phyloP scores from a whole-genome alignment of 1,140 invertebrate species.

The Lasioglossum baleicum region DNA sequence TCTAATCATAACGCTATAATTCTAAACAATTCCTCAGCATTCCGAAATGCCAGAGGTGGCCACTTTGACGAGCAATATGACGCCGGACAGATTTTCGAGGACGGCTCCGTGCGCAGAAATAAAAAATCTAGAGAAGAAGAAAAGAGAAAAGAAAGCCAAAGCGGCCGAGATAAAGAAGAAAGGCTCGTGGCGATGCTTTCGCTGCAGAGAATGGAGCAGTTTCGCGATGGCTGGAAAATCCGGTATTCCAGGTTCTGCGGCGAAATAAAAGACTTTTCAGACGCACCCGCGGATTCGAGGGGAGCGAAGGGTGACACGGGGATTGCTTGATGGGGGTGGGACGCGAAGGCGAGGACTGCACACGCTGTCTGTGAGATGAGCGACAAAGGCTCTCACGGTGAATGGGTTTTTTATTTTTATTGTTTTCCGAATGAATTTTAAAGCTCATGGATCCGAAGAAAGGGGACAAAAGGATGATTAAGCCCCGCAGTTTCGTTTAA shows the following conservation, averaged over 20 bases:
- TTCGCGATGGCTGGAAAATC: conserved; percentile 4
- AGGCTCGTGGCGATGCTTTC: not conserved
- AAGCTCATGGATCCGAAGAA: too few relatives aligned
- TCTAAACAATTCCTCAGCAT: too few relatives aligned
- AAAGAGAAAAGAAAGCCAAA: not conserved
- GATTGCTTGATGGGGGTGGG: not conserved
- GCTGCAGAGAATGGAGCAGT: not conserved
- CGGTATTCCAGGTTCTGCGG: not conserved
- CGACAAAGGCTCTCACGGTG: too few relatives aligned
- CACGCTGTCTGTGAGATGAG: not conserved
- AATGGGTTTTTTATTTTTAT: too few relatives aligned
- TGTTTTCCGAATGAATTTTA: too few relatives aligned
- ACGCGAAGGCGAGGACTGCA: not conserved
- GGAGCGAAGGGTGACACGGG: not conserved
- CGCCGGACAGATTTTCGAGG: conserved; percentile 25
- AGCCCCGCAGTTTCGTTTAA: too few relatives aligned
- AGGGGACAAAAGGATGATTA: too few relatives aligned
- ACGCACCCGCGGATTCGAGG: not conserved
- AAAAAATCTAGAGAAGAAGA: not conserved
- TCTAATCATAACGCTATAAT: too few relatives aligned
- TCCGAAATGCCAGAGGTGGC: not conserved
- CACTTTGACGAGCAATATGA: conserved; percentile 34
- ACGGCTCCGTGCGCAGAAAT: not conserved
- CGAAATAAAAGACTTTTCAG: conserved; percentile 23
- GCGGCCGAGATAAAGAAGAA: too few relatives aligned